These are phyloP conservation scores for Drosophila bifasciata DNA, from an alignment of 1,140 invertebrate genomes.

Conservation along the genomic window DNA sequence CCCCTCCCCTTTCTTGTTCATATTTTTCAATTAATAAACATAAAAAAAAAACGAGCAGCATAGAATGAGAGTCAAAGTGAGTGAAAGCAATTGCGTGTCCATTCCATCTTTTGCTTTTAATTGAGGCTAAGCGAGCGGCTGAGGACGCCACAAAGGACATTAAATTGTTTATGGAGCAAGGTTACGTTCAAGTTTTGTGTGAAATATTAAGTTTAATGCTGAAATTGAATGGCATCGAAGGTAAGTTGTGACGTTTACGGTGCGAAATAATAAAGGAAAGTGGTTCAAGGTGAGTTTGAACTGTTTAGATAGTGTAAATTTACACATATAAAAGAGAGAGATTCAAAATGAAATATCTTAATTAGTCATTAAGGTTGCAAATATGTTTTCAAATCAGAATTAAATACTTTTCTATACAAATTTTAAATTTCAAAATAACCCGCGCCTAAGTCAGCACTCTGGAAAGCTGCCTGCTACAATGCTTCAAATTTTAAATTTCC, in stretches of 20 bases:
- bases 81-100: constrained; percentile 47
- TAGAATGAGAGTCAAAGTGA: constrained; percentile 2
- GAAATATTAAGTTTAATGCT: constrained; percentile 45
- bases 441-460: too few species aligned
- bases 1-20: constrained; percentile 30
- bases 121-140: constrained; percentile 59
- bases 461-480: too few species aligned
- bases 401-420: too few species aligned
- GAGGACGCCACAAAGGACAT: constrained; percentile 49
- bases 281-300: constrained; percentile 18
- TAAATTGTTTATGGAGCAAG: constrained; percentile 72
- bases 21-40: constrained; percentile 58
- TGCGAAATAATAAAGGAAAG: background rate
- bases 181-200: constrained; percentile 45
- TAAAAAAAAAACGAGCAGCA: constrained; percentile 24
- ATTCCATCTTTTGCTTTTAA: constrained; percentile 45
- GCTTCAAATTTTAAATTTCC: background rate
- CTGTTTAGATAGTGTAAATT: too few species aligned
- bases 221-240: constrained; percentile 31
- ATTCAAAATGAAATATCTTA: too few species aligned
- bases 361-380: too few species aligned
- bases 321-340: too few species aligned
- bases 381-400: too few species aligned
- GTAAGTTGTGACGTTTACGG: constrained; percentile 25
- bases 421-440: too few species aligned